Conservation (phyloP, 30 jellyfish, hydroid and myxozoan species). For the Hydra vulgaris region DNA sequence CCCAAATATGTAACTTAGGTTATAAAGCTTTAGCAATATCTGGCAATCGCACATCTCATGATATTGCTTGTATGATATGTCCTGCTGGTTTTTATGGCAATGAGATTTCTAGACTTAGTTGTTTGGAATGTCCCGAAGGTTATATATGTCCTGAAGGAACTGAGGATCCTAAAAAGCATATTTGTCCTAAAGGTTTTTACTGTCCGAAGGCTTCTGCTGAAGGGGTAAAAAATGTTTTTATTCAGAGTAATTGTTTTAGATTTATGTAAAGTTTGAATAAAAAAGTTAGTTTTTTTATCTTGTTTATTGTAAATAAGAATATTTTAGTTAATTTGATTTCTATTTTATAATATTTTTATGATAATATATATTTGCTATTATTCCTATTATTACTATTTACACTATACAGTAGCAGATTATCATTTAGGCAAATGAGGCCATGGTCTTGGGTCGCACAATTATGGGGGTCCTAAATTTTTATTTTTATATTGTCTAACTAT, state of each 20-base stretch:
- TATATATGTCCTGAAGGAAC: slow-evolving; percentile 90
- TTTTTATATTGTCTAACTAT: no score
- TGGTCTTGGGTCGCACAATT: no score
- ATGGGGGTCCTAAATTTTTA: no score
- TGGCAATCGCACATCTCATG: slow-evolving; percentile 68
- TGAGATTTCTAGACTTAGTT: slow-evolving; percentile 52
- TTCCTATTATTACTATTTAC: no score
- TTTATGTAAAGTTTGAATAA: background rate
- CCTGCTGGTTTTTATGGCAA: slow-evolving; percentile 90
- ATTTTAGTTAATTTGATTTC: no score
- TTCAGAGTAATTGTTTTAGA: background rate
- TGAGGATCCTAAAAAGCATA: slow-evolving; percentile 56
- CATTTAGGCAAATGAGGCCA: no score
- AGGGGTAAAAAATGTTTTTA: slow-evolving; percentile 46
- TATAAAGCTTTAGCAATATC: slow-evolving; percentile 47
- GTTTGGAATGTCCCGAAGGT: slow-evolving; percentile 86
- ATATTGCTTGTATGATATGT: slow-evolving; percentile 63
- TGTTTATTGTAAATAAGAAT: no score
- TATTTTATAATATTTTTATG: no score
- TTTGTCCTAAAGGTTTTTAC: slow-evolving; percentile 85
- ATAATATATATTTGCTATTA: no score
- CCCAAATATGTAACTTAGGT: slow-evolving; percentile 75
- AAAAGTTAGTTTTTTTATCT: background rate
- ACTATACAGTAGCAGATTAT: no score
- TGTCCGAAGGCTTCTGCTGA: slow-evolving; percentile 78